phyloP scores from a whole-genome alignment of 2,797 vertebrate genomes.

The Hoplostethus atlanticus region DNA sequence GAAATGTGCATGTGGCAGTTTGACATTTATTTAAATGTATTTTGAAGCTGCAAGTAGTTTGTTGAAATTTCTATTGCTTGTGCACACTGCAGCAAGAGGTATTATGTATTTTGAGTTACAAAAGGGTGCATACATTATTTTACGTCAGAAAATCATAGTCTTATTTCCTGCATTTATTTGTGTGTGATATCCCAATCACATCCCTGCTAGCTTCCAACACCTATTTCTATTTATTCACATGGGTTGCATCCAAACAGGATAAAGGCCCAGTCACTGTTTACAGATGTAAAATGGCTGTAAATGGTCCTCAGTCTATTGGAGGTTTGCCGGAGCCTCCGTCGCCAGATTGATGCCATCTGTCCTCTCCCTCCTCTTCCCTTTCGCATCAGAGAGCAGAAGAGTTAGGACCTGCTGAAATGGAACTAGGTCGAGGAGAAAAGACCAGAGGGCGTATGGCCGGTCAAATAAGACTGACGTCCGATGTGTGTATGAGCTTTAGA shows the following conservation, averaged over 20 bases:
- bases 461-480: background rate
- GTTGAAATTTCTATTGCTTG: slow-evolving; percentile 36
- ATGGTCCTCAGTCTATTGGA: slow-evolving; percentile 63
- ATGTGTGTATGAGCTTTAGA: background rate
- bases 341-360: slow-evolving; percentile 80
- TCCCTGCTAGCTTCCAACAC: background rate
- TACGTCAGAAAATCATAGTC: background rate
- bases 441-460: background rate
- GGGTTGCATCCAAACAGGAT: slow-evolving; percentile 29
- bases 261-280: slow-evolving; percentile 50
- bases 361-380: slow-evolving; percentile 40
- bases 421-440: slow-evolving; percentile 32
- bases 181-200: background rate
- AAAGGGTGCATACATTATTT: slow-evolving; percentile 7
- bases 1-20: background rate
- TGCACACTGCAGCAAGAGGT: slow-evolving; percentile 3
- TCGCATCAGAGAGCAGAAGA: slow-evolving; percentile 44
- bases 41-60: slow-evolving; percentile 27
- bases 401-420: slow-evolving; percentile 50
- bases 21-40: slow-evolving; percentile 24
- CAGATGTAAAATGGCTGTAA: slow-evolving; percentile 62
- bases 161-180: background rate
- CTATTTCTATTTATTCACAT: slow-evolving; percentile 6
- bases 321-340: slow-evolving; percentile 52
- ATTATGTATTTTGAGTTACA: background rate